These are phyloP conservation scores for Zaprionus capensis DNA, from an alignment of 1,140 invertebrate species.

Conservation along the genomic window DNA sequence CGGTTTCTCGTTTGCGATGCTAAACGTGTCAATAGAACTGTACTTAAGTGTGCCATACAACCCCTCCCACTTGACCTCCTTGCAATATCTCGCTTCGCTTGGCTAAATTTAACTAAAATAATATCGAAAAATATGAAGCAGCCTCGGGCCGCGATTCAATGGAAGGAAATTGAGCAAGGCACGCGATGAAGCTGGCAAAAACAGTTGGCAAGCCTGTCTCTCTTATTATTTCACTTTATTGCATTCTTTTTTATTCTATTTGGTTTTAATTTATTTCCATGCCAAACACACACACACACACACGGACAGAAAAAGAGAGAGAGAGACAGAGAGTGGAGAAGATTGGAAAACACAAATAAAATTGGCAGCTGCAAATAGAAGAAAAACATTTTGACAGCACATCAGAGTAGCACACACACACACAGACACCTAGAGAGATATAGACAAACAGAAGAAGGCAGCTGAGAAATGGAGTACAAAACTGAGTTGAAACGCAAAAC, in stretches of 20 bases:
- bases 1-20: slow-evolving; percentile 26
- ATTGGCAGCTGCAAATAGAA: slow-evolving; percentile 26
- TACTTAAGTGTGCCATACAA: slow-evolving; percentile 8
- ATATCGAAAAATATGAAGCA: slow-evolving; percentile 3
- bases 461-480: not conserved
- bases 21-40: slow-evolving; percentile 47
- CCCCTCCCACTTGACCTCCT: not conserved
- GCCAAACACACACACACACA: not conserved
- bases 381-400: slow-evolving; percentile 21
- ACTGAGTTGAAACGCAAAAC: not conserved
- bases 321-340: not conserved
- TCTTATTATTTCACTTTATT: slow-evolving; percentile 11
- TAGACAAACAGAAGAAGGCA: not conserved
- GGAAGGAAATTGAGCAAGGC: not conserved
- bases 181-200: slow-evolving; percentile 1
- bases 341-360: slow-evolving; percentile 17
- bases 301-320: not conserved
- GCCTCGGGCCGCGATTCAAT: slow-evolving; percentile 21
- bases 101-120: slow-evolving; percentile 7
- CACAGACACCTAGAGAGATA: not conserved
- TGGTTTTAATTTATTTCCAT: slow-evolving; percentile 36
- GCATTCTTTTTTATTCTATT: slow-evolving; percentile 22
- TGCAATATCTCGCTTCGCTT: not conserved
- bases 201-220: not conserved
- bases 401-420: not conserved